Base-by-base conservation (phyloP, 2,797 vertebrate genomes). In the Hoplostethus atlanticus region DNA sequence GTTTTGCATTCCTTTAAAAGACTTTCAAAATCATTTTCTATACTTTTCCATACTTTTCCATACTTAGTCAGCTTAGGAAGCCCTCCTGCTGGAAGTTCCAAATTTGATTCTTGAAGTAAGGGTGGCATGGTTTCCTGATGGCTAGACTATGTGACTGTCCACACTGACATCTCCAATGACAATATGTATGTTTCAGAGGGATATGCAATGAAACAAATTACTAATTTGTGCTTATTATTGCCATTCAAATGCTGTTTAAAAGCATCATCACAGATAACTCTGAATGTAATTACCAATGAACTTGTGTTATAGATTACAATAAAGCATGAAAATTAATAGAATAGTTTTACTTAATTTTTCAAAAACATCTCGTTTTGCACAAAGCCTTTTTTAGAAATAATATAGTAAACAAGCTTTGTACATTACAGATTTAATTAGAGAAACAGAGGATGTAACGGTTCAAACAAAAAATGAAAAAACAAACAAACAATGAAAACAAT, bases 381-480 rank as follows among this genome's bases (percentile, higher is more conserved):
- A 79, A 76, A 77, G 36, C 25, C 52, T 47, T 25, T 62, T 61
- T 59, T 72, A 38, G 15, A 5, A 1, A 57, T 5, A 53, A 47
- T 30, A 60, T 48, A 66, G 79, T 42, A 63, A 66, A 47, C 13
- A 66, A 34, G 42, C 1, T 67, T 56, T 79, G 68, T 64, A 34
- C 60, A 46, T 16, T 38, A 55, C 15, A 15, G 3, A 10, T 16
- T 54, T 11, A 21, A 12, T 6, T 25, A 12, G 28, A 16, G 12
- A 40, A 64, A 15, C 21, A 25, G 6, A n/a, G 28, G 7, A 36
- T 50, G 54, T 47, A 55, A 68, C 69, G 50, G 60, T 50, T 68
- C 34, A 71, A 68, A 81, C 21, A 15, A 46, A 79, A 83, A 77
- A 68, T 8, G 2, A 71, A 17, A 75, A 28, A 51, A 66, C n/a